Evolutionary conservation across 2,888 invertebrate genomes (phyloP), one percentile per base, ranked within the genome.

Genomic region (Aproaerema taeniolella): DNA sequence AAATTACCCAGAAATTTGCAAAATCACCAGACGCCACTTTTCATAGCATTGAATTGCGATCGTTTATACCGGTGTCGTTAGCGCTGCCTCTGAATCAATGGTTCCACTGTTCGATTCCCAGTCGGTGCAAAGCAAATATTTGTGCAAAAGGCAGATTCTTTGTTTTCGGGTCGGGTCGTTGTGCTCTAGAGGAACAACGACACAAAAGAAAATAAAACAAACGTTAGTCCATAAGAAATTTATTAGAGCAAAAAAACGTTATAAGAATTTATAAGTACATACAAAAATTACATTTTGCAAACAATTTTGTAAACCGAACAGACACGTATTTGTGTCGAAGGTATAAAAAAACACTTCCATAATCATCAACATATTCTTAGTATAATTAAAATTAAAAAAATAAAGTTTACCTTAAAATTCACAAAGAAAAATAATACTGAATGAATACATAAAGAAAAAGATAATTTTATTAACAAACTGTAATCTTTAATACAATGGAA

Each of bases 211-310:
- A 60, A 58, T 61, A 42, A 60, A 62, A 63, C 54, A 45, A 42
- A 25, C 9, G 2, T 10, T 38, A 64, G 71, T 72, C 71, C 75
- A 76, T 77, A 69, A 76, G 71, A 73, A 75, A 70, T 76, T 67
- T 58, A 70, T 61, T 65, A 69, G 54, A 69, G 66, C 69, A 75
- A 63, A 63, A 77, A 75, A 67, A 67, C n/a, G n/a, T n/a, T n/a
- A n/a, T n/a, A n/a, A n/a, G n/a, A n/a, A n/a, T n/a, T 66, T 61
- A 64, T 82, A 82, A 81, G 78, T 83, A 82, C 71, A 72, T 72
- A 70, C 62, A 67, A 74, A 76, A 73, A 69, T 55, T 67, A 70
- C 61, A 69, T 54, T 51, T 58, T 58, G 47, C 61, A 66, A 69
- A 67, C 45, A 42, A 35, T 25, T 33, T 14, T 35, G 2, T n/a